Conservation (phyloP, 2,797 vertebrate species). For the Hypotaenidia okinawae region DNA sequence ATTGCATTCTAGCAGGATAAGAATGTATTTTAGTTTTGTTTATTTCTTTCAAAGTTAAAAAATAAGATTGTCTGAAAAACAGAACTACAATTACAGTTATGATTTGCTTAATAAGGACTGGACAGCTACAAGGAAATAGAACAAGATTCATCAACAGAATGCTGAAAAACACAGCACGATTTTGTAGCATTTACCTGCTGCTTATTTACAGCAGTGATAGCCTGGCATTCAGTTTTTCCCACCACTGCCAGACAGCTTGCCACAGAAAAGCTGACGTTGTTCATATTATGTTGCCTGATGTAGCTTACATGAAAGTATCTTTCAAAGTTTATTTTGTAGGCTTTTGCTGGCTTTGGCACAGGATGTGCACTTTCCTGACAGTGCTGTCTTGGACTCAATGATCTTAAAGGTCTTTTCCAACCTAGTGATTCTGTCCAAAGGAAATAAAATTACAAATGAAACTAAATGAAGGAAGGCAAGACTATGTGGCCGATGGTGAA, state of each 20-base stretch:
- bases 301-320: neutral
- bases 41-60: slow-evolving; percentile 43
- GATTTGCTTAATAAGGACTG: neutral
- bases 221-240: neutral
- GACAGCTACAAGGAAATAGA: neutral
- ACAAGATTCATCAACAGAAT: neutral
- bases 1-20: slow-evolving; percentile 18
- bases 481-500: neutral
- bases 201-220: neutral
- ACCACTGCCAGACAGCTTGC: neutral
- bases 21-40: slow-evolving; percentile 20
- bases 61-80: neutral
- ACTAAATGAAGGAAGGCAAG: neutral
- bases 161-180: neutral
- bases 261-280: neutral
- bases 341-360: neutral
- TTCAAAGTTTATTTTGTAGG: neutral
- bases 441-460: neutral
- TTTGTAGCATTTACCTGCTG: neutral
- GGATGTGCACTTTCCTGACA: neutral
- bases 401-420: no score
- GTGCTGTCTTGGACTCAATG: neutral
- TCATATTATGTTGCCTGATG: neutral
- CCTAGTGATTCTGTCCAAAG: neutral
- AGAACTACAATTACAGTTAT: neutral